Evolutionary conservation across 2,888 invertebrate species (phyloP).

Genomic region (Melinaea menophilus): DNA sequence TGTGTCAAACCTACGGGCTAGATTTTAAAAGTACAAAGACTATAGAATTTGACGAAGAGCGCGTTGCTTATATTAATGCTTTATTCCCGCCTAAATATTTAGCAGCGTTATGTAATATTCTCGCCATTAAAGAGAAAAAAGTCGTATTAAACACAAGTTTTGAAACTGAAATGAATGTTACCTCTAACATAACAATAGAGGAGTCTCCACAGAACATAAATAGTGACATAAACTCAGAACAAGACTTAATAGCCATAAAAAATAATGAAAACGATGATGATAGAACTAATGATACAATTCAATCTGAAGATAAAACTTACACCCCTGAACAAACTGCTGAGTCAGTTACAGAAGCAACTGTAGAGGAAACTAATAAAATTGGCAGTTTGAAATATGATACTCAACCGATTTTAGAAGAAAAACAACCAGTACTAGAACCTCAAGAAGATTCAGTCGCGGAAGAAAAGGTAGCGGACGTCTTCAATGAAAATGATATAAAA

Average conservation of each 20-base stretch:
- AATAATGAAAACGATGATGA: slow-evolving; percentile 54
- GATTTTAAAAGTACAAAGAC: slow-evolving; percentile 79
- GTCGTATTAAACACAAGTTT: slow-evolving; percentile 81
- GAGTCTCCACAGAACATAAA: slow-evolving; percentile 53
- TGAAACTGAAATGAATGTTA: slow-evolving; percentile 71
- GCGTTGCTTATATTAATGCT: slow-evolving; percentile 78
- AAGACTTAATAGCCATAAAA: slow-evolving; percentile 57
- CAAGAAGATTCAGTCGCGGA: slow-evolving; percentile 35
- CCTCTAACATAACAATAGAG: slow-evolving; percentile 66
- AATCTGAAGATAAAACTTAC: slow-evolving; percentile 49
- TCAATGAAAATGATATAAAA: slow-evolving; percentile 47
- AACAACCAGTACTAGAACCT: slow-evolving; percentile 28
- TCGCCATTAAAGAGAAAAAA: slow-evolving; percentile 82
- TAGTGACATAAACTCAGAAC: slow-evolving; percentile 58
- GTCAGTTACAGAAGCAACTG: slow-evolving; percentile 49
- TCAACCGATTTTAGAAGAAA: slow-evolving; percentile 44
- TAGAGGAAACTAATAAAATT: slow-evolving; percentile 54
- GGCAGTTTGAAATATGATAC: slow-evolving; percentile 46
- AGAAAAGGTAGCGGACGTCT: slow-evolving; percentile 47
- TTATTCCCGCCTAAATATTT: slow-evolving; percentile 83
- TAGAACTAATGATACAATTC: slow-evolving; percentile 53
- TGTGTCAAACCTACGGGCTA: slow-evolving; percentile 80
- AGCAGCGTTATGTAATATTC: slow-evolving; percentile 86
- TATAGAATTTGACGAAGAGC: slow-evolving; percentile 68
- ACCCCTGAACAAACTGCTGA: slow-evolving; percentile 47